Evolutionary conservation across 2,888 invertebrate species (phyloP), one percentile per base, ranked within the genome.

Genomic region (Hedya salicella): DNA sequence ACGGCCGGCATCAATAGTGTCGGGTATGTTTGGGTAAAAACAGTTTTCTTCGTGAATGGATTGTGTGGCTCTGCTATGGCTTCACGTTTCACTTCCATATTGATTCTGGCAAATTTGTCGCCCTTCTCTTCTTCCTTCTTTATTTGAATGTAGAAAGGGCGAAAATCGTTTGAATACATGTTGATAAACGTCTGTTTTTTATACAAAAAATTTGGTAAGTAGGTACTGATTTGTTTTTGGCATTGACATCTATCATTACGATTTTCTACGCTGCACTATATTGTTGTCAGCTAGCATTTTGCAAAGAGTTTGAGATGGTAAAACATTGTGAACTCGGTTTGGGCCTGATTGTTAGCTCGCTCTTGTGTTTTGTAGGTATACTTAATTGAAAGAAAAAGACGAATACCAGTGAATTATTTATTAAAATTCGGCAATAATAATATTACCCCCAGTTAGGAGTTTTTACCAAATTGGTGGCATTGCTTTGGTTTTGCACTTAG

Each of bases 41-140:
- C 82, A 13, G 81, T 79, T 68, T 83, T 89, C 73, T 79, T 88
- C 1, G 73, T 81, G 62, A 91, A 91, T 0, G 89, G 89, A 69
- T 91, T 91, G 0, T 73, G n/a, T 0, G 81, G 76, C 25, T 85
- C 86, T 0, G 59, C 36, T 1, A 79, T 75, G 3, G 77, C 71
- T 9, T 64, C 73, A 68, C 86, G 86, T 70, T 89, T 91, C 48
- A 91, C 76, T 78, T 91, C 90, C 87, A 91, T 85, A 67, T 86
- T 87, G 40, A 91, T 86, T 67, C 80, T 82, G 1, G 89, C 90
- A 69, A 78, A 84, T 70, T 80, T 86, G 50, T 91, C 91, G 1
- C 91, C 91, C 68, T 91, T 91, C 62, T 91, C 91, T 71, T 91
- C 91, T 73, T 91, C 91, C 69, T 91, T 91, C 69, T 73, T 83